Base-by-base conservation (phyloP, 2,113 vertebrate genomes). In the Grus americana region DNA sequence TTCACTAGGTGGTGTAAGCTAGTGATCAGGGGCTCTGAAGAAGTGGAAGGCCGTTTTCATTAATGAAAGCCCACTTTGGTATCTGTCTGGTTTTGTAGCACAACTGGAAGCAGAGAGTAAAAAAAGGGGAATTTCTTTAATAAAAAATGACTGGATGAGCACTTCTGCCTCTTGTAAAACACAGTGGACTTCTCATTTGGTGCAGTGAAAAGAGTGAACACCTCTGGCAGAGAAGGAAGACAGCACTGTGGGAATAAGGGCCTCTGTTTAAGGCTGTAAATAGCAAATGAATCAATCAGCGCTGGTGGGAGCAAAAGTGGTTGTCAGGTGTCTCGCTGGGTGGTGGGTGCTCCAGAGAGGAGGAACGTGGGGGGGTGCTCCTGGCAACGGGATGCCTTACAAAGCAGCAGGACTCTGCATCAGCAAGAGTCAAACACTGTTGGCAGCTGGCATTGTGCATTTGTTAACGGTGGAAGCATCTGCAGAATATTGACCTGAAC, bases 211-310 rank as follows among this genome's bases (percentile, higher is more conserved):
- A 75, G 29, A 72, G 32, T 24, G 54, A 65, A 17, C 9, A 6
- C 5, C 12, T 76, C 72, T 76, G 57, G 16, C 38, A 54, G 38
- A 81, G 40, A 34, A 71, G 42, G 36, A 79, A n/a, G 65, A 36
- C 0, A 0, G 19, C 26, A 7, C 6, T 52, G 63, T 79, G 70
- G 74, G 44, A 79, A 34, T 68, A 73, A 63, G 19, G 49, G 26
- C 34, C 40, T 76, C 23, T 76, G 1, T 18, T 78, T 54, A 71
- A 67, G 38, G 19, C 42, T 92, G 29, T 78, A 86, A 85, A 66
- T 5, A 79, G 52, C 30, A 81, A 27, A 23, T 66, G 44, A 29
- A 6, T 72, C 2, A 6, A 0, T 59, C 2, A 8, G 34, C 1
- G 4, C 40, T 73, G 5, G 20, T 82, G 55, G 34, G 65, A 87